phyloP scores from a whole-genome alignment of 1,140 invertebrate genomes.

The Colletes gigas region DNA sequence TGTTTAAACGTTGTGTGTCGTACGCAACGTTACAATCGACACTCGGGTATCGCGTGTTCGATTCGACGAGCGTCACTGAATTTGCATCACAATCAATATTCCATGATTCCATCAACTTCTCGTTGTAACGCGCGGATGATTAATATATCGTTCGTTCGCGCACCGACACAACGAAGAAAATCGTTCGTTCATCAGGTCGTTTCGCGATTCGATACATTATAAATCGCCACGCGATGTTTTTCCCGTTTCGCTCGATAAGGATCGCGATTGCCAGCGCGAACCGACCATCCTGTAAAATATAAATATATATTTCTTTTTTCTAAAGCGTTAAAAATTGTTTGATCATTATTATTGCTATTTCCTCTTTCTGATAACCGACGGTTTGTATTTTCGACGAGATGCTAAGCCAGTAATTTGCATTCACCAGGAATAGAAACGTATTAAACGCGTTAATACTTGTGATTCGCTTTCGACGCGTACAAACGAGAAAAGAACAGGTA shows the following conservation, averaged over 20 bases:
- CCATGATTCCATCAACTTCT: constrained; percentile 47
- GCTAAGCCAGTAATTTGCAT: not conserved
- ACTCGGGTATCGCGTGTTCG: constrained; percentile 26
- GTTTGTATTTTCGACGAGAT: constrained; percentile 20
- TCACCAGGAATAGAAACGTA: not conserved
- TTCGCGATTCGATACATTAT: constrained; percentile 46
- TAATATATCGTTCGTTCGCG: constrained; percentile 50
- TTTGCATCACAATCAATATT: constrained; percentile 55
- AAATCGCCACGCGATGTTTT: constrained; percentile 61
- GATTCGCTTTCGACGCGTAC: not conserved
- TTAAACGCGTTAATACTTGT: not conserved
- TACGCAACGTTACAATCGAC: constrained; percentile 17
- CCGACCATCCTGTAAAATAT: not conserved
- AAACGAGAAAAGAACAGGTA: not conserved
- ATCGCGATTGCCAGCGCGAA: constrained; percentile 49
- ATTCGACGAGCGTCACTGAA: constrained; percentile 41
- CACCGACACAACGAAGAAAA: constrained; percentile 18
- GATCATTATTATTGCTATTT: constrained; percentile 50
- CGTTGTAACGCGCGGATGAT: constrained; percentile 62
- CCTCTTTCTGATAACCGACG: constrained; percentile 27
- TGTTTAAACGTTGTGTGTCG: not conserved
- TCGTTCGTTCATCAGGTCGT: constrained; percentile 12
- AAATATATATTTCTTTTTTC: constrained; percentile 21
- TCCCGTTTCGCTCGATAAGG: constrained; percentile 39
- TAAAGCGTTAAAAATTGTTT: constrained; percentile 24